Percentiles rank a stretch among this genome's conserved stretches.
Evolutionary conservation across 2,113 vertebrate genomes (phyloP).

Genomic region (Philantomba maxwellii): DNA sequence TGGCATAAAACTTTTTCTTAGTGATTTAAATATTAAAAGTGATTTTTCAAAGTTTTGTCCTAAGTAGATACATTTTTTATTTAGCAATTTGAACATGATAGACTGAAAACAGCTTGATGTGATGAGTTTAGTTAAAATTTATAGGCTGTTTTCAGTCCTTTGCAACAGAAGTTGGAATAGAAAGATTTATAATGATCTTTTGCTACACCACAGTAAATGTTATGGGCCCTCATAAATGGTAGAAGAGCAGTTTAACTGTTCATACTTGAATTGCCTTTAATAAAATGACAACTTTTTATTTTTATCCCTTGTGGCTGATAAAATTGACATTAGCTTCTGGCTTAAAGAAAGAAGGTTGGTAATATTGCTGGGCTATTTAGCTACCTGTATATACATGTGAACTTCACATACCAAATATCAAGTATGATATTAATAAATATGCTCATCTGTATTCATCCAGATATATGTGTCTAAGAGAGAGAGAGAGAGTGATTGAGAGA

Average conservation of each 20-base stretch:
- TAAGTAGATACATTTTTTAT: background rate
- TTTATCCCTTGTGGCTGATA: background rate
- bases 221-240: background rate
- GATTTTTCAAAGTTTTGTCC: background rate
- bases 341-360: background rate
- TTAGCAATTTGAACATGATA: background rate
- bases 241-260: background rate
- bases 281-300: conserved; percentile 16
- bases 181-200: background rate
- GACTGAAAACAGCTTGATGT: background rate
- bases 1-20: background rate
- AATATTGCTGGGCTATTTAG: background rate
- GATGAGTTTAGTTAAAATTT: background rate
- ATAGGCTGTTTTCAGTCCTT: background rate
- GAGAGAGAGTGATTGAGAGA: background rate
- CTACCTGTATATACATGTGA: background rate
- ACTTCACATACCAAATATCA: background rate
- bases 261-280: conserved; percentile 12
- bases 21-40: conserved; percentile 20
- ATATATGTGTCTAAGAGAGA: background rate
- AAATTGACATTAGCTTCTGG: background rate
- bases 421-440: background rate
- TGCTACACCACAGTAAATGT: background rate
- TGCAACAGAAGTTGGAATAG: background rate
- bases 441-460: background rate